Conservation (phyloP, 1,140 invertebrate genomes). For the Aphis gossypii region DNA sequence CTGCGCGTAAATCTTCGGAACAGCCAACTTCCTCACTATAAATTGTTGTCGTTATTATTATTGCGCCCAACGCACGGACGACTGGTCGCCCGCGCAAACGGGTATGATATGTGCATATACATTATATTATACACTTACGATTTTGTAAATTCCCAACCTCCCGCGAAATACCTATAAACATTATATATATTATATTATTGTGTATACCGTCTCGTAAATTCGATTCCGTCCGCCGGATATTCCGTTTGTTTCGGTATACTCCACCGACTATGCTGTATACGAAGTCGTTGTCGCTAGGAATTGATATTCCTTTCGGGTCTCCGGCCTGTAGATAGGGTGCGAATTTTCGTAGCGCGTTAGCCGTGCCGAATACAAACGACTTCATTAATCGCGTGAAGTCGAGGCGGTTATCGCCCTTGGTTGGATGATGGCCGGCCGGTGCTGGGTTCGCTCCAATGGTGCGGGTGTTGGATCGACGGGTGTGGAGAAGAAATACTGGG, state of each 20-base stretch:
- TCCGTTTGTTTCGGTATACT: not conserved
- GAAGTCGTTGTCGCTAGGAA: not conserved
- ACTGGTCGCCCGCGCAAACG: not conserved
- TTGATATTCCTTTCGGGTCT: conserved; percentile 39
- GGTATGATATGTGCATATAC: not conserved
- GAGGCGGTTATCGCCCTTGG: not conserved
- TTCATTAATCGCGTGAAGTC: conserved; percentile 30
- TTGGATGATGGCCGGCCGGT: not conserved
- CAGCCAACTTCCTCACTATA: not conserved
- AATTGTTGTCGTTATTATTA: not conserved
- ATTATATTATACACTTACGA: not conserved
- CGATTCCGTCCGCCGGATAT: not conserved
- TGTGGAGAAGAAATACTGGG: not conserved
- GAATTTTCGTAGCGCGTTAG: conserved; percentile 31
- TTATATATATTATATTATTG: not conserved
- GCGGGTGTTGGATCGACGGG: not conserved
- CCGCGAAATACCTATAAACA: not conserved
- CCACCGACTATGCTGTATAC: not conserved
- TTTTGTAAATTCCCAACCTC: not conserved
- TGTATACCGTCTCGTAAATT: not conserved
- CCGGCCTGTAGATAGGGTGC: conserved; percentile 28
- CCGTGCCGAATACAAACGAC: conserved; percentile 48
- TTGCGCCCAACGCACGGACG: not conserved
- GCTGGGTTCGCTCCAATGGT: no score
- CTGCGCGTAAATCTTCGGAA: not conserved